Base-by-base conservation (phyloP, 2,797 vertebrate genomes). In the Taeniopygia guttata region DNA sequence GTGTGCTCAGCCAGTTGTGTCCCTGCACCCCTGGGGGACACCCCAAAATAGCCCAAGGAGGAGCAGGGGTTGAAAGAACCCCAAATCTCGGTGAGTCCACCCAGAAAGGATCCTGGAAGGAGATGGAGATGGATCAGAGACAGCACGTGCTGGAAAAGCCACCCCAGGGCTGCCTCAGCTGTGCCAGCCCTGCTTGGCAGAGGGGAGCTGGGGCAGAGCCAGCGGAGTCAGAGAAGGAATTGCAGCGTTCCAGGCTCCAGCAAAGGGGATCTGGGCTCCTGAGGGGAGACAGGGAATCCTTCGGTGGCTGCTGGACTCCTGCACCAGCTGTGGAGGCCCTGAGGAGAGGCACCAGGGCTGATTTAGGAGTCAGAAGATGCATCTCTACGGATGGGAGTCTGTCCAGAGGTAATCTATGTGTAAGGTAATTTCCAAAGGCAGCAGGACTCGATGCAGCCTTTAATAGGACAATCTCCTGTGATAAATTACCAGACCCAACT, bases 391-490 rank as follows among this genome's bases (percentile, higher is more conserved):
- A 90, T 51, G 66, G 84, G 92, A 93, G 14, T n/a, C 81, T 27
- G 67, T 92, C 91, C 87, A 67, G 52, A 36, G 15, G 45, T 89
- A 94, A 96, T 94, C 86, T 73, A 96, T 87, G 90, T 23, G 70
- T 55, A 79, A 86, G 94, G 86, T 93, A 95, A 96, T 96, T 96
- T 94, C 91, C 17, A 0, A 80, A 88, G 94, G 96, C 93, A 95
- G 91, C 74, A 94, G 96, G 93, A 90, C 94, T 94, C 17, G 23
- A 48, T 89, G 92, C 96, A 96, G 54, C 93, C 83, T 82, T 94
- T 95, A 95, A 96, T 94, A 93, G 78, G 96, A 96, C 97, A 94
- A 93, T 97, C 96, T 95, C 93, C 29, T 93, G 97, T 97, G 96
- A 97, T 96, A 92, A 96, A 97, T 95, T 97, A 97, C 91, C 95